Evolutionary conservation across 2,797 vertebrate species (phyloP), one percentile per base, ranked within the genome.

Genomic region (Pipistrellus kuhlii): DNA sequence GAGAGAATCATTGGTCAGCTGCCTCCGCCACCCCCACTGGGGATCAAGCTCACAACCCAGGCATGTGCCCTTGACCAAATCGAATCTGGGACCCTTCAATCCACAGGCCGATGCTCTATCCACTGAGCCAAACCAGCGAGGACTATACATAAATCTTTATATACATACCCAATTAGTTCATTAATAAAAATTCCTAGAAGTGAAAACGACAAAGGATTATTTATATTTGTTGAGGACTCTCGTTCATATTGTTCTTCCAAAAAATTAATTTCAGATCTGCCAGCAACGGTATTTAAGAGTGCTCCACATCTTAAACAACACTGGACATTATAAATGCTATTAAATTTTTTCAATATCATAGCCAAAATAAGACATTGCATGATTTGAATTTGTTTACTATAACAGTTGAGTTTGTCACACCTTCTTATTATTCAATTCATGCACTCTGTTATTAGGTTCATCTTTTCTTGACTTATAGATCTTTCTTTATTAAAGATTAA

Each of bases 381-480:
- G 62, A 85, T 46, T 87, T 72, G 30, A 88, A 93, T 73, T 88
- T 64, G 35, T 84, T 80, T 62, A 57, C 5, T 27, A 90, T 5
- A 57, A 83, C 78, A 7, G 25, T 0, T 48, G 17, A 81, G 38
- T 59, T 85, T 80, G 85, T 88, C 51, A 73, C 51, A 78, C 3
- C 35, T 81, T 95, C 44, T 64, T 89, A 62, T 77, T 32, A 77
- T 81, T 85, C 83, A 95, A 89, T 89, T 64, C 21, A 80, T 53
- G 27, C 4, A 46, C 30, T 80, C 59, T 86, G 0, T 94, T 85
- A 77, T 82, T 62, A 48, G 7, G n/a, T 51, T 86, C 57, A 71
- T 38, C 38, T 53, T 93, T 84, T 76, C 72, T 77, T 82, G 66
- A 76, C 38, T 46, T 57, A 76, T 3, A 81, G 20, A n/a, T 27